Evolutionary conservation across 2,888 invertebrate genomes (phyloP).

Genomic region (Dermolepida albohirtum): DNA sequence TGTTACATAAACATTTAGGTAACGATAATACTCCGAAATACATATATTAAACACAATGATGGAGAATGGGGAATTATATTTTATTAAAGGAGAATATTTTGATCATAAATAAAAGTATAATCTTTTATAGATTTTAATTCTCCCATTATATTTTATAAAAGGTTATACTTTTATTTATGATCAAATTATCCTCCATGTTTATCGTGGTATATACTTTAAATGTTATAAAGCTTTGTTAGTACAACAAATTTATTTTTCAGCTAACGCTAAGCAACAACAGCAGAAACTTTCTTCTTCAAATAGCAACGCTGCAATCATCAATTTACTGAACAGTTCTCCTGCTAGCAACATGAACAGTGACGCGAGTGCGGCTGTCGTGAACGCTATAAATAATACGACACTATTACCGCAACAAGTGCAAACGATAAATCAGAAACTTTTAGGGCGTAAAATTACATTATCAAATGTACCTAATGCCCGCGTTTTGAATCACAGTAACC

Average conservation of each 20-base stretch:
- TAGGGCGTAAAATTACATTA: slow-evolving; percentile 70
- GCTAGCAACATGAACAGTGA: slow-evolving; percentile 70
- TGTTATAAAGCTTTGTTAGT: no score
- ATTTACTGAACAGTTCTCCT: slow-evolving; percentile 81
- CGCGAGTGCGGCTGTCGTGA: slow-evolving; percentile 71
- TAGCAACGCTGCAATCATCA: slow-evolving; percentile 81
- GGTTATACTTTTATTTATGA: no score
- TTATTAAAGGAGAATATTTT: no score
- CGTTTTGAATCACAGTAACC: slow-evolving; percentile 63
- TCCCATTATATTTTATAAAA: no score
- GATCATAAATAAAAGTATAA: no score
- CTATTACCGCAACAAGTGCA: slow-evolving; percentile 60
- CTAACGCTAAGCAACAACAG: slow-evolving; percentile 53
- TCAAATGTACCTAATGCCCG: slow-evolving; percentile 67
- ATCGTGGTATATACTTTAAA: no score
- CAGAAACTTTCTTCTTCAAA: slow-evolving; percentile 64
- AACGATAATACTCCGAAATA: no score
- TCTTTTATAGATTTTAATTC: no score
- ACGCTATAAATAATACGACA: slow-evolving; percentile 62
- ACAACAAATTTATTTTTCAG: slow-evolving; percentile 45
- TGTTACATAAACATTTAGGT: no score
- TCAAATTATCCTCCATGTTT: no score
- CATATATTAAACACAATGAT: no score
- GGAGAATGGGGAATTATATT: no score
- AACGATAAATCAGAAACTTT: slow-evolving; percentile 62